Evolutionary conservation across 2,113 vertebrate species (phyloP).

Genomic region (Poeciliopsis prolifica): DNA sequence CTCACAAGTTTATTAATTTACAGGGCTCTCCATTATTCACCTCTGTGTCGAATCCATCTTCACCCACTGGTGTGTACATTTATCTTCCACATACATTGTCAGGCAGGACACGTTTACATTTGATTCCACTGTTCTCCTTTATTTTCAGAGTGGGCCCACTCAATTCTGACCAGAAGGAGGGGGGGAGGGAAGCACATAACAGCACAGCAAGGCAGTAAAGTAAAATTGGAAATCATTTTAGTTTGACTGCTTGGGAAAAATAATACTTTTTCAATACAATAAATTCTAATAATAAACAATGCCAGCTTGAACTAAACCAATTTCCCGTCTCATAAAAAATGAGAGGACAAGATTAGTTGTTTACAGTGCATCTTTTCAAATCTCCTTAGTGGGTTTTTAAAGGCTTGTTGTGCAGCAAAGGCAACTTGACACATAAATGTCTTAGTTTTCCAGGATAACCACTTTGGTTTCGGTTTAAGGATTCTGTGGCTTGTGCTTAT

Average conservation of each 20-base stretch:
- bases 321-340: background rate
- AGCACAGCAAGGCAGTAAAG: background rate
- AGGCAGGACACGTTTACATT: conserved; percentile 5
- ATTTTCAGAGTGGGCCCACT: background rate
- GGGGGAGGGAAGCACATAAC: background rate
- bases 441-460: background rate
- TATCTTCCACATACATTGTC: conserved; percentile 15
- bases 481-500: no score
- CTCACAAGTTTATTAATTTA: background rate
- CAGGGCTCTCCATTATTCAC: conserved; percentile 18
- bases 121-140: conserved; percentile 3
- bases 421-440: background rate
- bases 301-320: background rate
- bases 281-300: background rate
- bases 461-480: no score
- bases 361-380: background rate
- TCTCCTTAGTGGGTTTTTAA: background rate
- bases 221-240: background rate
- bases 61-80: background rate
- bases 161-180: conserved; percentile 16
- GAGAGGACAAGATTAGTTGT: background rate
- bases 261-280: background rate
- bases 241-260: background rate
- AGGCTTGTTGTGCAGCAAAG: background rate
- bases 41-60: conserved; percentile 2